Conservation (phyloP, 2,888 invertebrate species). For the Spodoptera exigua region DNA sequence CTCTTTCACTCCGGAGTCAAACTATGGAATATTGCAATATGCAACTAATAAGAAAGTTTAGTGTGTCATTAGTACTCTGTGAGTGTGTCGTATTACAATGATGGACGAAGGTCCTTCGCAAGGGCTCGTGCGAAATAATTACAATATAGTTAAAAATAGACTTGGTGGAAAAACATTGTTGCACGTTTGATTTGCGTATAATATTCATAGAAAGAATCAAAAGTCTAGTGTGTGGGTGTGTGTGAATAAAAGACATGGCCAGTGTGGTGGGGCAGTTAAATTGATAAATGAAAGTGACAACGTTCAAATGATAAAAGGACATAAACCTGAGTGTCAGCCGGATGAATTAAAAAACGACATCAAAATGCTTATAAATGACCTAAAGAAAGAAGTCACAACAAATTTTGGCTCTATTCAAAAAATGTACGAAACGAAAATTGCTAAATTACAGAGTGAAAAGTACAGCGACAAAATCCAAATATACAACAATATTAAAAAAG, state of each 20-base stretch:
- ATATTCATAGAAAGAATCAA: constrained; percentile 21
- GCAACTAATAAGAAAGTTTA: too few species aligned
- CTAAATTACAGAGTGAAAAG: constrained; percentile 22
- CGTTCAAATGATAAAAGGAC: constrained; percentile 19
- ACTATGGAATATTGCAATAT: too few species aligned
- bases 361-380: constrained; percentile 13
- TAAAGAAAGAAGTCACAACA: constrained; percentile 17
- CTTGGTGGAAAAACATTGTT: constrained; percentile 9
- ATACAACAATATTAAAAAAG: constrained; percentile 26
- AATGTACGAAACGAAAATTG: constrained; percentile 27
- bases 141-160: too few species aligned
- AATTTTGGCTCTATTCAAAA: constrained; percentile 10
- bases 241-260: too few species aligned
- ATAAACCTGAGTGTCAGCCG: constrained; percentile 18
- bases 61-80: too few species aligned
- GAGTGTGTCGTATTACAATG: too few species aligned
- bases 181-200: constrained; percentile 19
- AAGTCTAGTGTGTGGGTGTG: too few species aligned
- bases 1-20: too few species aligned
- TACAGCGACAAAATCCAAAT: constrained; percentile 21
- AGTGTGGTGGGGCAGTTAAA: too few species aligned
- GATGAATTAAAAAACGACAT: constrained; percentile 13
- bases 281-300: too few species aligned
- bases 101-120: too few species aligned
- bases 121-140: too few species aligned